Evolutionary conservation across 2,888 invertebrate species (phyloP).

Genomic region (Selenia dentaria): DNA sequence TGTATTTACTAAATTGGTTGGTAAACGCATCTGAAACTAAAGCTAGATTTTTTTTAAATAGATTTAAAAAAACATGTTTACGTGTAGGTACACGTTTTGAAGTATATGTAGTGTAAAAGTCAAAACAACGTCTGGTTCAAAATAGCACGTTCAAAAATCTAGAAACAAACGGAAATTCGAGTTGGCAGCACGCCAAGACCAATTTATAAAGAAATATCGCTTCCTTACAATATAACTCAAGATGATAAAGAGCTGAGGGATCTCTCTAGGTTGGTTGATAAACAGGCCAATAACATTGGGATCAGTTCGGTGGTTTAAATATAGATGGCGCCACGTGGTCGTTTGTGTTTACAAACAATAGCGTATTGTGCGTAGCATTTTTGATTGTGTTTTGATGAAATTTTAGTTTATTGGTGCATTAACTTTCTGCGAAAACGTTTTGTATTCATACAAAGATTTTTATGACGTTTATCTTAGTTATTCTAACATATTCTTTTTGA

Average conservation of each 20-base stretch:
- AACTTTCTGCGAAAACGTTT: too few species aligned
- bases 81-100: too few species aligned
- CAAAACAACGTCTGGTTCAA: slow-evolving; percentile 12
- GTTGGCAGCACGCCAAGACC: slow-evolving; percentile 10
- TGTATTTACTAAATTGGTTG: too few species aligned
- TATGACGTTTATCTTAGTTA: too few species aligned
- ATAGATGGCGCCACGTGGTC: slow-evolving; percentile 41
- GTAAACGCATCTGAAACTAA: too few species aligned
- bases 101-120: background rate
- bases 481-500: too few species aligned
- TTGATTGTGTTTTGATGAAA: background rate
- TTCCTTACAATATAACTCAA: slow-evolving; percentile 1
- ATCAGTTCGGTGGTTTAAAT: slow-evolving; percentile 7
- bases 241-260: slow-evolving; percentile 7
- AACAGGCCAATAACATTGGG: slow-evolving; percentile 37
- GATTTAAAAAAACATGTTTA: too few species aligned
- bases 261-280: slow-evolving; percentile 23
- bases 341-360: slow-evolving; percentile 40
- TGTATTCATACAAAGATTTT: too few species aligned
- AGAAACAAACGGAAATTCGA: slow-evolving; percentile 8
- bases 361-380: slow-evolving; percentile 10
- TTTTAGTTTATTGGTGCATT: too few species aligned
- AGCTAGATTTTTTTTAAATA: too few species aligned
- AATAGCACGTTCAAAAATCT: slow-evolving; percentile 3
- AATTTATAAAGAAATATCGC: slow-evolving; percentile 7